Conservation (phyloP, 2,113 vertebrate species). For the Elgaria multicarinata region DNA sequence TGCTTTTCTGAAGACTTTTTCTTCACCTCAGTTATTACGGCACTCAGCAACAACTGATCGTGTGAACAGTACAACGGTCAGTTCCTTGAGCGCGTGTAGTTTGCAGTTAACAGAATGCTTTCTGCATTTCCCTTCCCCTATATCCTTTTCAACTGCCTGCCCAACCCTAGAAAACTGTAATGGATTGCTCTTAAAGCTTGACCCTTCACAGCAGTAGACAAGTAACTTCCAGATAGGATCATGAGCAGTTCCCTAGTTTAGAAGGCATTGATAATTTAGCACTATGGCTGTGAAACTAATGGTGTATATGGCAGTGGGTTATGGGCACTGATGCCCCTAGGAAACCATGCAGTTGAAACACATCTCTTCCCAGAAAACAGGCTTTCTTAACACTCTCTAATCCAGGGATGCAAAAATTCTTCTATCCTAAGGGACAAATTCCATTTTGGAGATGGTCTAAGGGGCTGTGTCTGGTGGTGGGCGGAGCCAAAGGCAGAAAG, state of each 20-base stretch:
- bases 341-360: neutral
- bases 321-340: neutral
- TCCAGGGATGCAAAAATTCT: no score
- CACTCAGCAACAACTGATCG: neutral
- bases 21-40: neutral
- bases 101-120: neutral
- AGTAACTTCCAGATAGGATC: neutral
- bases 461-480: no score
- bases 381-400: no score
- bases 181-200: neutral
- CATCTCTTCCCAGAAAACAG: neutral
- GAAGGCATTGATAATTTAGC: neutral
- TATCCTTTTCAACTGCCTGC: neutral
- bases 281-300: neutral
- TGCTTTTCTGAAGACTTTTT: neutral
- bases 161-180: neutral
- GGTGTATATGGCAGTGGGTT: no score
- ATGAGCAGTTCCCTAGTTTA: neutral
- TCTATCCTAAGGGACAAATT: no score
- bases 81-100: neutral
- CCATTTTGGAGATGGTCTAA: no score
- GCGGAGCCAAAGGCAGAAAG: no score
- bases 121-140: neutral
- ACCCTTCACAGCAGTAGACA: neutral
- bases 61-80: neutral